Evolutionary conservation across 2,888 invertebrate genomes (phyloP), one percentile per base, ranked within the genome.

Genomic region (Calameuta idolon): DNA sequence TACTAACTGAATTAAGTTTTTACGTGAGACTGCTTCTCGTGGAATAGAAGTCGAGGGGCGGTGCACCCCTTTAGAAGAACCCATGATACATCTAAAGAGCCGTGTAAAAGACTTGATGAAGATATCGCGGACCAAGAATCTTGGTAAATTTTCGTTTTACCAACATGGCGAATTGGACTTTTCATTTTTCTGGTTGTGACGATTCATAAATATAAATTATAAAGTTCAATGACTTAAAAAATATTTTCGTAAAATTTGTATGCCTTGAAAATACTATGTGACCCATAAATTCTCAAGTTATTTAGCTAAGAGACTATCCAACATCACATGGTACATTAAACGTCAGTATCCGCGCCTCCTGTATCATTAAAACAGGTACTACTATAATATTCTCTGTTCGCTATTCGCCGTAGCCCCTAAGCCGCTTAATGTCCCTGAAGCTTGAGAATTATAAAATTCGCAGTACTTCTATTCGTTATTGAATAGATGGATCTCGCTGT

Each of bases 1-100:
- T 71, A 71, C 71, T 71, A 71, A 71, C 71, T 34, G 71, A 71
- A 71, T 71, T 71, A 71, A 71, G 71, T 71, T 71, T 30, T 71
- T 71, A 71, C 71, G 71, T 11, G 30, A 71, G 12, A 31, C 23
- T 55, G 55, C 23, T 9, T 55, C 55, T 9, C 55, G 5, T 55
- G 55, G 55, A 9, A 55, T 23, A 55, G 23, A 15, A 23, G 9
- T 55, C 23, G 55, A 55, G 23, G 55, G 55, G 23, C 0, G 15
- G 55, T 15, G 9, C 55, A 55, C 23, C 55, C 55, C 55, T 55
- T 23, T 55, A 55, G 55, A 23, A 55, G 0, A 5, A 23, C 55
- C 55, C 55, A 55, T 2, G 55, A 23, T 55, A 55, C 55, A 9
- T 55, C 9, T 23, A 9, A 9, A 55, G 23, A 55, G 55, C 2